Evolutionary conservation across 2,113 vertebrate species (phyloP), one percentile per base, ranked within the genome.

Genomic region (Psittacus erithacus): DNA sequence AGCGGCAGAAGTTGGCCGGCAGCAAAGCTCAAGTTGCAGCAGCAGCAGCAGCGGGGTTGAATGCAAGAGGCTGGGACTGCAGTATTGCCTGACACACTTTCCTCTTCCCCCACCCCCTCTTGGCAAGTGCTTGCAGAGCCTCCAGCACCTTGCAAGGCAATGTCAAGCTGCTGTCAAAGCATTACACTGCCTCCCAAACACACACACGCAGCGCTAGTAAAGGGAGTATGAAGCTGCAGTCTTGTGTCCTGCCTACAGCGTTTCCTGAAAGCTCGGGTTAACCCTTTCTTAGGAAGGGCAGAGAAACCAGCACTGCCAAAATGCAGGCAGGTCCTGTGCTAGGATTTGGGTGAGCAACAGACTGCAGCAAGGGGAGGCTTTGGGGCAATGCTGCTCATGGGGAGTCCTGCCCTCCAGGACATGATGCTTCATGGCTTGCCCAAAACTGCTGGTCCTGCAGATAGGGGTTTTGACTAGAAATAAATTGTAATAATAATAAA

Each of bases 111-210:
- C 93, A 95, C 96, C 96, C 94, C 95, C 94, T 86, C 95, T 94
- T 93, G 93, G 96, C 96, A 96, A 96, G 68, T 29, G 95, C 90
- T 93, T 55, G 89, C 67, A 89, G 70, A 95, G 96, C 95, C 94
- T 96, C 97, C 95, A 93, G 97, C 95, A 97, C 97, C 96, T 97
- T 95, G 95, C 97, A 94, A 95, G 95, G 97, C 97, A 96, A 96
- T 94, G 96, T 96, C 97, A 96, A 94, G 96, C 96, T 95, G 91
- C 96, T 93, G 94, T 88, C 91, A 90, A 92, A 94, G 94, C 92
- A 50, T 70, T 82, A 24, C n/a, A 1, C 87, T 83, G 89, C 92
- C 91, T 94, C 75, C 68, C 59, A 5, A 90, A 74, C 67, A 67
- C 44, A 39, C 65, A 18, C 69, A 55, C 68, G 17, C 35, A 13